These are phyloP conservation scores for Paraplagusia blochii DNA, from an alignment of 2,113 vertebrate genomes.

Conservation along the genomic window DNA sequence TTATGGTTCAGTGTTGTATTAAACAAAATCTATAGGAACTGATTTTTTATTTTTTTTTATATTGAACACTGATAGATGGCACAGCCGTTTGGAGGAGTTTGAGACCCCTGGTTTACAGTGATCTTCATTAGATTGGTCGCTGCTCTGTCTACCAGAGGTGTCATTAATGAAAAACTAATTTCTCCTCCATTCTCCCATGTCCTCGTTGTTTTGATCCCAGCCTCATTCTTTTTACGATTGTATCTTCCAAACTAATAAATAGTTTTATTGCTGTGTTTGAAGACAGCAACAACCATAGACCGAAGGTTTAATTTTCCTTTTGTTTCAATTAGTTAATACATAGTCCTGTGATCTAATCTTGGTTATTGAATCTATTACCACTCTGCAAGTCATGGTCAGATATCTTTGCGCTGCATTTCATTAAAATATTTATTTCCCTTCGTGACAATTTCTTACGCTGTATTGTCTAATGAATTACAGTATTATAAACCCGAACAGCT, in stretches of 20 bases:
- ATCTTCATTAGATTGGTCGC: too few relatives aligned
- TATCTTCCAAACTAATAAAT: background rate
- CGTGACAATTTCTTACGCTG: background rate
- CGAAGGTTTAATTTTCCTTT: background rate
- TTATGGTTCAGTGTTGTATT: too few relatives aligned
- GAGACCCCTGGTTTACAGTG: too few relatives aligned
- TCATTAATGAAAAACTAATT: too few relatives aligned
- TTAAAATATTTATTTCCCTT: background rate
- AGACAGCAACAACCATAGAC: too few relatives aligned
- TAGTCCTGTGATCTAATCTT: background rate
- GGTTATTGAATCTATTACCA: background rate
- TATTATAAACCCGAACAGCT: background rate
- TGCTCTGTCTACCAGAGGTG: background rate
- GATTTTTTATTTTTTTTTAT: too few relatives aligned
- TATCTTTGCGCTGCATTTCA: background rate
- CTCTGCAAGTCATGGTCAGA: background rate
- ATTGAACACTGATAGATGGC: too few relatives aligned
- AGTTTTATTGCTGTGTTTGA: background rate
- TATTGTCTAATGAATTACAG: constrained; percentile 1
- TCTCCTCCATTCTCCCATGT: too few relatives aligned
- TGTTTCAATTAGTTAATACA: background rate
- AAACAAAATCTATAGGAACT: too few relatives aligned
- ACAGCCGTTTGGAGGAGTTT: too few relatives aligned
- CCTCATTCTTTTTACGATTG: too few relatives aligned
- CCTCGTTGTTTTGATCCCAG: background rate